phyloP scores from a whole-genome alignment of 1,140 invertebrate genomes.

The Wiebesia pumilae region DNA sequence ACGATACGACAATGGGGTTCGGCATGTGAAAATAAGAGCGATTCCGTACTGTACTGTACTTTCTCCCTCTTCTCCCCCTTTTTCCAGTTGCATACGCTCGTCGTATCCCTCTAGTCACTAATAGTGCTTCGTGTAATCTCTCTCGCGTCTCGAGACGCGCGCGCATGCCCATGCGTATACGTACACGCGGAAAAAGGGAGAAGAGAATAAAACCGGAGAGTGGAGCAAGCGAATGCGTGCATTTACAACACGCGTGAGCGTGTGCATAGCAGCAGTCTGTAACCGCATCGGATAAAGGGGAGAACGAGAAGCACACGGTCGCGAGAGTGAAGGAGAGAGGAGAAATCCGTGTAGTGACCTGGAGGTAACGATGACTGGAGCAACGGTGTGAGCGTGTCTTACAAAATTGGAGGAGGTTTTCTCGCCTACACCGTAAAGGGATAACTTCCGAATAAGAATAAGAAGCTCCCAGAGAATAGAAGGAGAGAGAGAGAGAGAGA shows the following conservation, averaged over 20 bases:
- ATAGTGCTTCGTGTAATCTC: neutral
- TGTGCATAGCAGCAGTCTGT: neutral
- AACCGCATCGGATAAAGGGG: neutral
- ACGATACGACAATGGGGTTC: too few species aligned
- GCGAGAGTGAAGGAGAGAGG: neutral
- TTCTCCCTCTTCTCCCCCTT: neutral
- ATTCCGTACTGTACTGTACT: neutral
- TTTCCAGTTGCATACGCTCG: neutral
- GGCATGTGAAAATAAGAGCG: too few species aligned
- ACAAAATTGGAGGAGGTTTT: neutral
- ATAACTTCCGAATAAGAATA: neutral
- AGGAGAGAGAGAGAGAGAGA: neutral
- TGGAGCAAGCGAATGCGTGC: conserved; percentile 2
- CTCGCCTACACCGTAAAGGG: neutral
- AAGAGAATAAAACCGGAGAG: conserved; percentile 38
- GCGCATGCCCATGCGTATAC: conserved; percentile 1
- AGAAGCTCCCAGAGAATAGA: too few species aligned
- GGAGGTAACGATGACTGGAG: neutral
- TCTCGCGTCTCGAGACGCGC: neutral
- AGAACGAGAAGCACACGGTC: neutral
- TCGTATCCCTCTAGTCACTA: neutral
- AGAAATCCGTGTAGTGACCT: neutral
- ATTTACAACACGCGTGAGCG: conserved; percentile 22
- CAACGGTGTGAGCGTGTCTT: neutral
- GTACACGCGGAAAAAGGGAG: neutral